Percentiles rank a stretch among this genome's conserved stretches.
Conservation (phyloP, 2,888 invertebrate genomes). For the Mythimna albipuncta region DNA sequence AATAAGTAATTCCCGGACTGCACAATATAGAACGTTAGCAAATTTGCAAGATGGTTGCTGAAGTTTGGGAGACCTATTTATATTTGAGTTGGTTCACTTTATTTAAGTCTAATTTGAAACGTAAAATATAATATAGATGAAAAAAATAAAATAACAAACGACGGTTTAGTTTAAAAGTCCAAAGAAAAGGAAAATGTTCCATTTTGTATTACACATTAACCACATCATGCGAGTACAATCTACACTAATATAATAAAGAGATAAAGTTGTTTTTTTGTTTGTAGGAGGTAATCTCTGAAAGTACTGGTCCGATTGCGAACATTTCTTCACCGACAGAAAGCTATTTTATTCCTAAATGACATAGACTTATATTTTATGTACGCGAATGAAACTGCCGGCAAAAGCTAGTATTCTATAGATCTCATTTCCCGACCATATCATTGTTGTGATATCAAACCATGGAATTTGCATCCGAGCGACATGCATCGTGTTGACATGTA, state of each 20-base stretch:
- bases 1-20: conserved; percentile 71
- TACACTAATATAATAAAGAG: too few species aligned
- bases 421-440: background rate
- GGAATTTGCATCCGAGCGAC: background rate
- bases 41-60: conserved; percentile 53
- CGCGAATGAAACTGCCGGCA: too few species aligned
- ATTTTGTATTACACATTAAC: background rate
- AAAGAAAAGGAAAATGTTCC: background rate
- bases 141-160: background rate
- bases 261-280: too few species aligned
- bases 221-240: background rate
- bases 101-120: conserved; percentile 15
- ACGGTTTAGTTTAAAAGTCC: too few species aligned
- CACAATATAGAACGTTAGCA: conserved; percentile 56
- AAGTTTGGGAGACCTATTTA: conserved; percentile 49
- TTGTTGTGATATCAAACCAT: background rate
- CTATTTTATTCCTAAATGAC: too few species aligned
- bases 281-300: too few species aligned
- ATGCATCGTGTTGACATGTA: conserved; percentile 24
- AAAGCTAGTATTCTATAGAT: background rate
- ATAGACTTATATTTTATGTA: too few species aligned
- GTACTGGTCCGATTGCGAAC: too few species aligned
- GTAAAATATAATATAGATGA: background rate
- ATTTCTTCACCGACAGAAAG: too few species aligned
- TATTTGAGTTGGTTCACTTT: conserved; percentile 15